Evolutionary conservation across 2,113 vertebrate species (phyloP).

Genomic region (Entomyzon cyanotis): DNA sequence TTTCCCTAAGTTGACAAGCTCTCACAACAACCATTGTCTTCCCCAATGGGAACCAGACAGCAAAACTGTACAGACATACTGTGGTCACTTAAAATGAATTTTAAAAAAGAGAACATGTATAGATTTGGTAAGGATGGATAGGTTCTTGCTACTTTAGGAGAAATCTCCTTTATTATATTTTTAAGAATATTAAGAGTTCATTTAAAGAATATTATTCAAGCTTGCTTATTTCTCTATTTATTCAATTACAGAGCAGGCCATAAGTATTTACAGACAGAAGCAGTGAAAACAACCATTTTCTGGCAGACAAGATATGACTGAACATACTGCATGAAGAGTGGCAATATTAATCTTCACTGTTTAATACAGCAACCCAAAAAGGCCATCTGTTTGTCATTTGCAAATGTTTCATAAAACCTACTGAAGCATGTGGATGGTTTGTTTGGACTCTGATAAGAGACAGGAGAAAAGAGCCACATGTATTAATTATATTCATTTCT

Average conservation of each 20-base stretch:
- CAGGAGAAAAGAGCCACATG: not conserved
- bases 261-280: constrained; percentile 39
- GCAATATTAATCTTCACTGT: constrained; percentile 18
- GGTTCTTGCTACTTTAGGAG: not conserved
- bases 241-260: not conserved
- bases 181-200: not conserved
- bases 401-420: constrained; percentile 41
- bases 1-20: not conserved
- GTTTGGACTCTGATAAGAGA: not conserved
- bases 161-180: not conserved
- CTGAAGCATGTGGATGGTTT: constrained; percentile 20
- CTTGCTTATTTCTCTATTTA: constrained; percentile 6
- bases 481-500: constrained; percentile 12
- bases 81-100: not conserved
- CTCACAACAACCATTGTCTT: not conserved
- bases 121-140: not conserved
- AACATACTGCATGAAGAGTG: constrained; percentile 1
- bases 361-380: constrained; percentile 44
- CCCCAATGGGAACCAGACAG: not conserved
- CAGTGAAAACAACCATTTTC: constrained; percentile 25
- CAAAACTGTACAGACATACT: not conserved
- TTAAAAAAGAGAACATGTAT: not conserved
- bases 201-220: not conserved
- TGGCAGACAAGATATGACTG: constrained; percentile 29
- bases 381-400: constrained; percentile 53